Evolutionary conservation across 1,140 invertebrate species (phyloP).

Genomic region (Myzus persicae): DNA sequence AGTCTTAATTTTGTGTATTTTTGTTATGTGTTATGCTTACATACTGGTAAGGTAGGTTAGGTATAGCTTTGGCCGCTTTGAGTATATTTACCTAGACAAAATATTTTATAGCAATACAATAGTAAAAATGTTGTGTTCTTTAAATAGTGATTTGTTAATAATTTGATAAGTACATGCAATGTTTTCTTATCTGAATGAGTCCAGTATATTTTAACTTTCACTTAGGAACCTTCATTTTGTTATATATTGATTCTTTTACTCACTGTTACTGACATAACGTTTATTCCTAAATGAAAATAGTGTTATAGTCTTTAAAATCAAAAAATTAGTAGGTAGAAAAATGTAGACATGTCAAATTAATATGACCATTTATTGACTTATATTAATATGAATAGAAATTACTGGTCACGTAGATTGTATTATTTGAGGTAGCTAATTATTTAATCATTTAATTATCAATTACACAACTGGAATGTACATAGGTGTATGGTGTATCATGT

Average conservation of each 20-base stretch:
- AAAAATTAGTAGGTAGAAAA: neutral
- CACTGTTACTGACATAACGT: neutral
- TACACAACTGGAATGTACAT: neutral
- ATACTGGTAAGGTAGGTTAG: neutral
- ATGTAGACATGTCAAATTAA: neutral
- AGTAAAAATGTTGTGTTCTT: neutral
- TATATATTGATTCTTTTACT: neutral
- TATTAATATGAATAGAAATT: neutral
- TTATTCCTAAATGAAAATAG: neutral
- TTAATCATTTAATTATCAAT: neutral
- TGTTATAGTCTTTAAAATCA: neutral
- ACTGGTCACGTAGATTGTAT: neutral
- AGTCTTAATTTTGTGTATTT: neutral
- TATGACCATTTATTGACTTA: neutral
- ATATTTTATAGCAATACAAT: neutral
- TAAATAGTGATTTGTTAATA: neutral
- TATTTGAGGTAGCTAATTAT: no score
- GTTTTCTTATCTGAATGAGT: neutral
- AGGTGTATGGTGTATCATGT: neutral
- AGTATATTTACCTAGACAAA: neutral
- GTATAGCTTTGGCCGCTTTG: no score
- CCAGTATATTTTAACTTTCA: neutral
- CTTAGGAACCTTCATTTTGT: neutral
- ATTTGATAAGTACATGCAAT: neutral
- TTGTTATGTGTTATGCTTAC: neutral